Conservation (phyloP, 2,113 vertebrate genomes). For the Hemiprocne comata region DNA sequence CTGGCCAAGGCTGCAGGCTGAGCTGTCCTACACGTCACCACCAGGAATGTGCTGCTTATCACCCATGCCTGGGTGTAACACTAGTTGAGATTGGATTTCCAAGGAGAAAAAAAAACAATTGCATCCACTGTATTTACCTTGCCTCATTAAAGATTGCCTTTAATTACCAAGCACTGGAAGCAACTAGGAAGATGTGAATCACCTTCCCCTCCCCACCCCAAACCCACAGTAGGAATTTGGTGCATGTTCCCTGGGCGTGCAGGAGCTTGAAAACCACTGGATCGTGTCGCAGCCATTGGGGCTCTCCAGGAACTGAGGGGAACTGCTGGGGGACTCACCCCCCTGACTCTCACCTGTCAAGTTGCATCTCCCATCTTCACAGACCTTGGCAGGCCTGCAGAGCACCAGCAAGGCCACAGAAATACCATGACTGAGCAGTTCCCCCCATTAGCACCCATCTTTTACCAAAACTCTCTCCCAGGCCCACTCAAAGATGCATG, state of each 20-base stretch:
- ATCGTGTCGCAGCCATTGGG: rapidly evolving
- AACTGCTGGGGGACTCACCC: background rate
- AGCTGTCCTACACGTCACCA: background rate
- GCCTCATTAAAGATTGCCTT: background rate
- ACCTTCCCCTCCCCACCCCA: background rate
- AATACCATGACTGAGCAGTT: no score
- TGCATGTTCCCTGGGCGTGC: background rate
- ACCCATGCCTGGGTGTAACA: background rate
- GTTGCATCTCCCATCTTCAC: background rate
- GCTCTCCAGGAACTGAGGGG: background rate
- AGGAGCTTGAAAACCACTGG: background rate
- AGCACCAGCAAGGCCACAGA: background rate
- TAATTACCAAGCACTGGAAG: background rate
- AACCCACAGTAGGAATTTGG: background rate
- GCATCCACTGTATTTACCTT: background rate
- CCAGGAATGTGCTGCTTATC: rapidly evolving
- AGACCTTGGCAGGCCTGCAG: background rate
- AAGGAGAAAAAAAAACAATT: background rate
- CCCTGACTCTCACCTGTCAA: background rate
- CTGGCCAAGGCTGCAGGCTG: background rate
- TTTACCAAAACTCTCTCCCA: background rate
- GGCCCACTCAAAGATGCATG: background rate
- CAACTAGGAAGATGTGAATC: conserved; percentile 21
- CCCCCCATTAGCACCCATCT: background rate
- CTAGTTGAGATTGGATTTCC: background rate